phyloP scores from a whole-genome alignment of 1,140 invertebrate species.

The Lepidurus arcticus region DNA sequence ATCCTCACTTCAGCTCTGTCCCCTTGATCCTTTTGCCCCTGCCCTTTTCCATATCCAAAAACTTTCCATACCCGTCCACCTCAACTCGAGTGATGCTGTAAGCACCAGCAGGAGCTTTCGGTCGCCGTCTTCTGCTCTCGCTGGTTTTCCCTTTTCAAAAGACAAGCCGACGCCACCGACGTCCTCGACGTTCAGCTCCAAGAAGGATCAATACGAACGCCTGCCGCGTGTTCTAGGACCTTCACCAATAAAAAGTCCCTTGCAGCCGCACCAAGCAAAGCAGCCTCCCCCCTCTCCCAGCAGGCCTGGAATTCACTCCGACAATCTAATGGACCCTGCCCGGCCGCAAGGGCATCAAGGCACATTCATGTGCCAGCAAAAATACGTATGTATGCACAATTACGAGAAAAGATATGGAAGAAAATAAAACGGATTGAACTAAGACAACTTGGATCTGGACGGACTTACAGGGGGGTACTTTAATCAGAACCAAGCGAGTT shows the following conservation, averaged over 20 bases:
- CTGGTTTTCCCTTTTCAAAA: constrained; percentile 18
- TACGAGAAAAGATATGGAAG: background rate
- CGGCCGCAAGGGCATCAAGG: constrained; percentile 7
- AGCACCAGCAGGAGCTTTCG: constrained; percentile 7
- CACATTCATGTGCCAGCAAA: constrained; percentile 12
- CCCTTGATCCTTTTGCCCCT: background rate
- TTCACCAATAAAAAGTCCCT: constrained; percentile 1
- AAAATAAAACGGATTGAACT: background rate
- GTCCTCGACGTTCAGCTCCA: constrained; percentile 13
- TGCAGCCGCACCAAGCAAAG: constrained; percentile 6
- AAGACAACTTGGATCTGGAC: too few species aligned
- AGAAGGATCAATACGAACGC: constrained; percentile 18
- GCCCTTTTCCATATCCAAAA: background rate
- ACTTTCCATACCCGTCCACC: constrained; percentile 3
- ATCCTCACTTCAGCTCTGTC: background rate
- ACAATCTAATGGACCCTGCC: constrained; percentile 18
- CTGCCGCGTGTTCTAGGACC: constrained; percentile 12
- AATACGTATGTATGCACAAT: background rate
- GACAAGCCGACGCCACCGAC: constrained; percentile 10
- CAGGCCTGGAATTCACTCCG: constrained; percentile 15
- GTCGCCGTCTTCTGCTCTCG: constrained; percentile 13
- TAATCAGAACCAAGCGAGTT: background rate
- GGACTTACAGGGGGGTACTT: background rate
- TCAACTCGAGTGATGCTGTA: constrained; percentile 18
- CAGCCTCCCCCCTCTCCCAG: background rate